Percentiles rank a stretch among this genome's conserved stretches.
Evolutionary conservation across 2,113 vertebrate species (phyloP).

Genomic region (Nannospalax galili): DNA sequence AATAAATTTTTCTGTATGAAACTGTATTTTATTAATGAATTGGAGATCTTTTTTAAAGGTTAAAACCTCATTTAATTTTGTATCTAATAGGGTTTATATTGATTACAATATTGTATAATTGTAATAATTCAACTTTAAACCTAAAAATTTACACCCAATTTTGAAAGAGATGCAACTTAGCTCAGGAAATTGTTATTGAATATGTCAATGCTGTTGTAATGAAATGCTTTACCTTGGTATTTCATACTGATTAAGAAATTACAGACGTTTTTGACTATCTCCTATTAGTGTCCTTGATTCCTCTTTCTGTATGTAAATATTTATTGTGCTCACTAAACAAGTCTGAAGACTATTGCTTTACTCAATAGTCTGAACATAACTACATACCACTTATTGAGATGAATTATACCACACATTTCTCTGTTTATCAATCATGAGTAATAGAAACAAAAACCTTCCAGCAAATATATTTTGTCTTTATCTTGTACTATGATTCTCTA

Average conservation of each 20-base stretch:
- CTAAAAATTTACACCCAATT: too few species aligned
- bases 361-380: not conserved
- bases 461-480: not conserved
- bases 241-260: not conserved
- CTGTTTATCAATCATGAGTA: not conserved
- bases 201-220: too few species aligned
- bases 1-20: too few species aligned
- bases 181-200: too few species aligned
- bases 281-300: not conserved
- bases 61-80: too few species aligned
- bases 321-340: not conserved
- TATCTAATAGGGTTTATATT: too few species aligned
- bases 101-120: too few species aligned
- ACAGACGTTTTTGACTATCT: not conserved
- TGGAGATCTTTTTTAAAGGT: too few species aligned
- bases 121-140: too few species aligned
- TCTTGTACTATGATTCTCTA: not conserved
- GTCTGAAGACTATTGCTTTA: not conserved
- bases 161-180: too few species aligned
- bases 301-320: not conserved
- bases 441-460: not conserved
- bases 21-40: too few species aligned
- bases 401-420: not conserved
- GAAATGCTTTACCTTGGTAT: not conserved
- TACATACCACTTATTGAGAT: not conserved